Percentiles rank a stretch among this genome's conserved stretches.
Conservation (phyloP, 2,797 vertebrate genomes). For the Oreortyx pictus region DNA sequence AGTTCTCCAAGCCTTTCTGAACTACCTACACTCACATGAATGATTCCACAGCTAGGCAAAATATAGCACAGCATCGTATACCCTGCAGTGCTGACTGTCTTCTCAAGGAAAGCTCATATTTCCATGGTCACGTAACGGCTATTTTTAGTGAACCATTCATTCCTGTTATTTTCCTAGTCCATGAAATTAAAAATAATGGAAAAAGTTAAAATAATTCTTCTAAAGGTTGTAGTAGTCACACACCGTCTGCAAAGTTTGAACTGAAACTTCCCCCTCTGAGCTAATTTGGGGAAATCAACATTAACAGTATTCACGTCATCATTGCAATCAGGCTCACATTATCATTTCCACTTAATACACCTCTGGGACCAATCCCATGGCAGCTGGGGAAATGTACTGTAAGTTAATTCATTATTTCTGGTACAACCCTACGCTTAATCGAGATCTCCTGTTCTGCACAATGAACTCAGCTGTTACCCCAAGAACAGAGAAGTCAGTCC, state of each 20-base stretch:
- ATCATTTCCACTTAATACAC: slow-evolving; percentile 65
- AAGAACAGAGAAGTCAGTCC: neutral
- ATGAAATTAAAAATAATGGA: slow-evolving; percentile 40
- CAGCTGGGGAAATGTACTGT: slow-evolving; percentile 29
- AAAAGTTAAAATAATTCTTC: slow-evolving; percentile 26
- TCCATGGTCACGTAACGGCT: slow-evolving; percentile 34
- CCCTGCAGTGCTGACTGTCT: slow-evolving; percentile 15
- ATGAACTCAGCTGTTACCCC: neutral
- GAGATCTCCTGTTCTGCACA: slow-evolving; percentile 44
- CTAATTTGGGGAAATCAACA: slow-evolving; percentile 52
- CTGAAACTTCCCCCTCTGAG: slow-evolving; percentile 10
- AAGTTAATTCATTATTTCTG: slow-evolving; percentile 60
- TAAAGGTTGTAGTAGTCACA: slow-evolving; percentile 39
- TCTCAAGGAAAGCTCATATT: slow-evolving; percentile 31
- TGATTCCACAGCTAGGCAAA: slow-evolving; percentile 35
- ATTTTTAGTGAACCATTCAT: slow-evolving; percentile 59
- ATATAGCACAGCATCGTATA: neutral
- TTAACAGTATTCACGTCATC: slow-evolving; percentile 58
- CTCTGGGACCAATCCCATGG: slow-evolving; percentile 41
- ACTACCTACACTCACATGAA: neutral
- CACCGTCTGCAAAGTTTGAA: slow-evolving; percentile 16
- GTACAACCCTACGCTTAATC: slow-evolving; percentile 30
- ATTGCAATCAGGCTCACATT: slow-evolving; percentile 54
- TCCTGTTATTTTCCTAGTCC: slow-evolving; percentile 22
- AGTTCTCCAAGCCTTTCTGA: neutral